phyloP scores from a whole-genome alignment of 2,797 vertebrate species.

The Hylomyscus alleni region DNA sequence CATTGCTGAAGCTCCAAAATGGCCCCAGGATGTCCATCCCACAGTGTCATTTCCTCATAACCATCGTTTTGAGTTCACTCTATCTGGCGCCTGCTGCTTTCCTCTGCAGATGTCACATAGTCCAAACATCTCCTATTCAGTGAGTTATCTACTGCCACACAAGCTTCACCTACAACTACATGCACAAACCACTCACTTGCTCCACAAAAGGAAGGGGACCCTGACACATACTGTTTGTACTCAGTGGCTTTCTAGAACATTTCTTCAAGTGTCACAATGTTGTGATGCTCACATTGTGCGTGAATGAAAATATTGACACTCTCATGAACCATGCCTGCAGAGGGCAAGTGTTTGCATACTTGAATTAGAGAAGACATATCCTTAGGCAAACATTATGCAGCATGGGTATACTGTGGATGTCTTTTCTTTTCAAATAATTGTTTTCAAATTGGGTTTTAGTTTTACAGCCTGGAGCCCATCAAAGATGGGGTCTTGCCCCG shows the following conservation, averaged over 20 bases:
- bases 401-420: background rate
- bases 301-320: background rate
- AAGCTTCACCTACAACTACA: fast-evolving
- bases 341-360: background rate
- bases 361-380: background rate
- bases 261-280: background rate
- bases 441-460: background rate
- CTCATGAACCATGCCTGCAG: background rate
- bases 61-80: background rate
- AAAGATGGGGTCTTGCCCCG: background rate
- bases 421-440: background rate
- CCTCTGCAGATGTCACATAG: background rate
- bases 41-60: background rate
- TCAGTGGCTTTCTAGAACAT: background rate
- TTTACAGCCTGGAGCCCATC: background rate
- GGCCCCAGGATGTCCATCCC: background rate
- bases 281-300: background rate
- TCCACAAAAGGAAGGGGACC: too few relatives aligned
- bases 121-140: background rate
- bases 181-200: background rate
- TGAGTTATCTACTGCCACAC: background rate
- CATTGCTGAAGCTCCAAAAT: background rate
- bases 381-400: background rate
- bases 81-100: background rate
- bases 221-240: too few relatives aligned